phyloP scores from a whole-genome alignment of 1,140 invertebrate genomes.

The Physella acuta region DNA sequence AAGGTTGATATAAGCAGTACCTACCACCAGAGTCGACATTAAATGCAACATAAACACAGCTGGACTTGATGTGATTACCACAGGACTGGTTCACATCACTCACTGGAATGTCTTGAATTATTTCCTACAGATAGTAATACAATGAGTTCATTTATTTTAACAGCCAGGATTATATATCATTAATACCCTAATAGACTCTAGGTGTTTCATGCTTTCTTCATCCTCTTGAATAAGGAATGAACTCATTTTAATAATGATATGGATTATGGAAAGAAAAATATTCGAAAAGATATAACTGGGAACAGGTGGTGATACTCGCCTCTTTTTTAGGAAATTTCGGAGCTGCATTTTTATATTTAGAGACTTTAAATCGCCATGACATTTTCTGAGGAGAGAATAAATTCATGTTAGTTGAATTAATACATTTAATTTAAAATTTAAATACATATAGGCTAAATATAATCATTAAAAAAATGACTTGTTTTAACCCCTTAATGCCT shows the following conservation, averaged over 20 bases:
- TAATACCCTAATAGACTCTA: not conserved
- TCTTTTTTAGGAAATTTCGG: conserved; percentile 87
- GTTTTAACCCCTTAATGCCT: no score
- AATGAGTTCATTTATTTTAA: no score
- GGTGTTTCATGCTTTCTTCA: not conserved
- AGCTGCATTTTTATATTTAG: conserved; percentile 94
- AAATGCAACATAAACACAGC: conserved; percentile 88
- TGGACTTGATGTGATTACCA: conserved; percentile 90
- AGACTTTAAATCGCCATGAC: conserved; percentile 89
- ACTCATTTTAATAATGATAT: not conserved
- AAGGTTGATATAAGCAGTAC: not conserved
- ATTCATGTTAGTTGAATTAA: no score
- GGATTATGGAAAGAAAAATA: not conserved
- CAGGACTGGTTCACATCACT: conserved; percentile 85
- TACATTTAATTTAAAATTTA: no score
- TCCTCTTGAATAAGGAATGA: not conserved
- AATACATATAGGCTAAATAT: no score
- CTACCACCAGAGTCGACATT: conserved; percentile 73
- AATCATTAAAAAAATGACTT: no score
- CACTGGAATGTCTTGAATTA: conserved; percentile 84
- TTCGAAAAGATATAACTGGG: no score
- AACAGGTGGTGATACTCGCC: conserved; percentile 40
- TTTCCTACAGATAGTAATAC: conserved; percentile 70
- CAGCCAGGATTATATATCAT: no score
- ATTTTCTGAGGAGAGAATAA: no score